Evolutionary conservation across 2,113 vertebrate species (phyloP).

Genomic region (Potamarius usumacintae): DNA sequence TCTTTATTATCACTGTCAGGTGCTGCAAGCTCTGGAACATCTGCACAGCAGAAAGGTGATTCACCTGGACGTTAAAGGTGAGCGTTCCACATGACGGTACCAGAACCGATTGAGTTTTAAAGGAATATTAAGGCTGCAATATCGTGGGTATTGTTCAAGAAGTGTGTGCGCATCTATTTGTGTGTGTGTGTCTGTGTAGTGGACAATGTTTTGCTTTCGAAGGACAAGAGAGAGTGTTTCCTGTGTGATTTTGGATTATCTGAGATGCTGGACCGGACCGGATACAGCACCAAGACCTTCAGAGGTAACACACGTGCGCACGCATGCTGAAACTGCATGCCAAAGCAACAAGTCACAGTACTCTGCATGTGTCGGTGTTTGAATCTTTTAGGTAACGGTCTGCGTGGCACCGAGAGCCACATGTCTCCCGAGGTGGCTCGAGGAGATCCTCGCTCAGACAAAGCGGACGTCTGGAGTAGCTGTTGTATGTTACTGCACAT

Average conservation of each 20-base stretch:
- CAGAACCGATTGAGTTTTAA: neutral
- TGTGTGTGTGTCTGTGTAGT: conserved; percentile 71
- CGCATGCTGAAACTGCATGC: neutral
- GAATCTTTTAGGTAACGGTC: conserved; percentile 75
- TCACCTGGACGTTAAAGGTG: conserved; percentile 94
- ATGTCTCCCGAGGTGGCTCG: conserved; percentile 93
- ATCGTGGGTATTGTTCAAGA: too few species aligned
- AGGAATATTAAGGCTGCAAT: conserved; percentile 22
- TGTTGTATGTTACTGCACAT: conserved; percentile 96
- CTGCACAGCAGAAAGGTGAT: conserved; percentile 84
- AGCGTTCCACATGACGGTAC: neutral
- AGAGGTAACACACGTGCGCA: conserved; percentile 59
- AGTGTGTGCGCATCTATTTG: neutral
- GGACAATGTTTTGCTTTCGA: conserved; percentile 92
- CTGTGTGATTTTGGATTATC: conserved; percentile 96
- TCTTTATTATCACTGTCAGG: conserved; percentile 87
- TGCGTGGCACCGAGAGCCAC: conserved; percentile 92
- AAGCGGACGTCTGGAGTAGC: conserved; percentile 94
- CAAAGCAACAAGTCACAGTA: neutral
- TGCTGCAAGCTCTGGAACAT: conserved; percentile 85
- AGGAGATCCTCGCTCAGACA: conserved; percentile 79
- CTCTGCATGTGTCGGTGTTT: conserved; percentile 10
- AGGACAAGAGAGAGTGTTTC: conserved; percentile 79
- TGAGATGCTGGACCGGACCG: conserved; percentile 75
- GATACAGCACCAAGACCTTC: conserved; percentile 67